Evolutionary conservation across 1,140 invertebrate species (phyloP).

Genomic region (Cotesia glomerata): DNA sequence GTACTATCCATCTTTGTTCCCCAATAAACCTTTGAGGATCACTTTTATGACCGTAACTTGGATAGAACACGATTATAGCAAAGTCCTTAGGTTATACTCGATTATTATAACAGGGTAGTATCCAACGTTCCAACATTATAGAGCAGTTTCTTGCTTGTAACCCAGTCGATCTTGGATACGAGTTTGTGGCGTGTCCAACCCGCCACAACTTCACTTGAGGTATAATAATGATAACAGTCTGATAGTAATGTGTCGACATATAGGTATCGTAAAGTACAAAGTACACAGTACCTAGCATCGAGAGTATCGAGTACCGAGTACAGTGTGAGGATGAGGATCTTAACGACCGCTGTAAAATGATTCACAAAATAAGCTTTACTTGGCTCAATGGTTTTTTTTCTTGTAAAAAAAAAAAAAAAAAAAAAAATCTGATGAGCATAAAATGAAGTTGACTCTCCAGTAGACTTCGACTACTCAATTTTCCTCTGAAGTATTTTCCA

Average conservation of each 20-base stretch:
- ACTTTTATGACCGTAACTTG: neutral
- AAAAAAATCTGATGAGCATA: neutral
- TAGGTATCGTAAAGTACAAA: slow-evolving; percentile 16
- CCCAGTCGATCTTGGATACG: slow-evolving; percentile 3
- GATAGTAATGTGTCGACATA: slow-evolving; percentile 14
- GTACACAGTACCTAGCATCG: neutral
- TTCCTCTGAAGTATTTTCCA: too few species aligned
- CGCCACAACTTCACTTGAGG: neutral
- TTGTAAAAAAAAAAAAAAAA: neutral
- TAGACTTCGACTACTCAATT: too few species aligned
- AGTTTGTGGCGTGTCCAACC: slow-evolving; percentile 9
- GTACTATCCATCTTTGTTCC: too few species aligned
- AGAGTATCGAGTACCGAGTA: too few species aligned
- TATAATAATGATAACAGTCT: neutral
- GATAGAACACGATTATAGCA: slow-evolving; percentile 5
- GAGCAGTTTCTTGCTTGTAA: slow-evolving; percentile 26
- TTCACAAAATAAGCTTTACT: slow-evolving; percentile 18
- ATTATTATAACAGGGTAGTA: slow-evolving; percentile 12
- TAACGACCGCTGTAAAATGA: slow-evolving; percentile 28
- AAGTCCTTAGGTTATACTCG: slow-evolving; percentile 6
- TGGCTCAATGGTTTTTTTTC: neutral
- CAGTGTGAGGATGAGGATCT: neutral
- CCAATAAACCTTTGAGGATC: too few species aligned
- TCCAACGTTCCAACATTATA: slow-evolving; percentile 17
- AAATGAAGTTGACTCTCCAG: too few species aligned